phyloP scores from a whole-genome alignment of 2,797 vertebrate species.

The Acomys russatus region DNA sequence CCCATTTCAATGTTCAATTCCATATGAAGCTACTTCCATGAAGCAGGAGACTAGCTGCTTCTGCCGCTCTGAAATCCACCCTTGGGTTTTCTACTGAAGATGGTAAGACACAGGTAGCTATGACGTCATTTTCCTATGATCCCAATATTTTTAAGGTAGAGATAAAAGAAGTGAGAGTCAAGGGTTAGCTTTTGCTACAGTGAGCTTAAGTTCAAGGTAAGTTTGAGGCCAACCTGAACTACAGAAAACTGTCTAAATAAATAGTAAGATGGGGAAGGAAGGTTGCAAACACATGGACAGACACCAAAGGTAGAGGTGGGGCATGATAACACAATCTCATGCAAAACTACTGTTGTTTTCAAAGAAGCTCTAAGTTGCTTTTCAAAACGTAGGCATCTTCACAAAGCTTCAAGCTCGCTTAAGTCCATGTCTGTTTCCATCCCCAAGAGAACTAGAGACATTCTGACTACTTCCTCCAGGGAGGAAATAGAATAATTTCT shows the following conservation, averaged over 20 bases:
- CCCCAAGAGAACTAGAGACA: not conserved
- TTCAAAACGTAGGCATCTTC: not conserved
- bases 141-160: not conserved
- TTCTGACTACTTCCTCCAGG: conserved; percentile 42
- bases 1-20: not conserved
- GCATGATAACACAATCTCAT: no score
- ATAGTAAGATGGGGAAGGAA: not conserved
- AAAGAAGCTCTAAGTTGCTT: not conserved
- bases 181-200: not conserved
- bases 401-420: not conserved
- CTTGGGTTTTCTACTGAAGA: not conserved
- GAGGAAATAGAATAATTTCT: conserved; percentile 64
- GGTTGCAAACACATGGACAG: not conserved
- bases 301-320: not conserved
- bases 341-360: not conserved
- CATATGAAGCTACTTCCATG: not conserved
- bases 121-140: not conserved
- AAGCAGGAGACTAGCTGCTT: not conserved
- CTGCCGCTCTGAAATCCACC: not conserved
- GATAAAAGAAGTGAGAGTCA: not conserved
- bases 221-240: not conserved
- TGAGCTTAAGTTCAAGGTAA: not conserved
- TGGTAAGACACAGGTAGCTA: not conserved
- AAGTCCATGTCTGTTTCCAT: not conserved
- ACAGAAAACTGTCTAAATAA: not conserved